Evolutionary conservation across 64 coral and sea anemone species (phyloP).

Genomic region (Stichodactyla helianthus): DNA sequence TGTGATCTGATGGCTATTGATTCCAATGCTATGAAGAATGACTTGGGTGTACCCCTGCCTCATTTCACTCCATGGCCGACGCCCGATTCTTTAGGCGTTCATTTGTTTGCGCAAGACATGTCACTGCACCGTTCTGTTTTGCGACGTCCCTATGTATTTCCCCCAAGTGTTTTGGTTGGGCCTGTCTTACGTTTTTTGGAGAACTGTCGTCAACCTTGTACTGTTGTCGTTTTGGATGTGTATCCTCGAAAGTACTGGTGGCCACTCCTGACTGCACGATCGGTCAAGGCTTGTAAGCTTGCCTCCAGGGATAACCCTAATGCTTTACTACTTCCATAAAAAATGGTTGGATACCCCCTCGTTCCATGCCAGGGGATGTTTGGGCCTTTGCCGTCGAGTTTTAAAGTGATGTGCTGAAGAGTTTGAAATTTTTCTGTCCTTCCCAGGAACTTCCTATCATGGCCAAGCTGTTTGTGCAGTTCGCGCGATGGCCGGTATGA

Average conservation of each 20-base stretch:
- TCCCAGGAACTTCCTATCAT: conserved; percentile 20
- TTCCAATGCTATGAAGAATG: conserved; percentile 26
- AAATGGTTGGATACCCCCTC: background rate
- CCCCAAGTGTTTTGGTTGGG: background rate
- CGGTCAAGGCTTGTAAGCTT: background rate
- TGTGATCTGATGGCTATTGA: conserved; percentile 42
- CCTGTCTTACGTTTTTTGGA: background rate
- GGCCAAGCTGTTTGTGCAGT: conserved; percentile 40
- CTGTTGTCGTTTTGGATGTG: background rate
- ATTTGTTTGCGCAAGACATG: conserved; percentile 28
- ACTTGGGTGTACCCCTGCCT: background rate
- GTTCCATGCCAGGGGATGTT: background rate
- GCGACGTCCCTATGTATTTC: conserved; percentile 34
- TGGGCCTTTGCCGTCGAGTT: conserved; percentile 29
- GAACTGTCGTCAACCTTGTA: background rate
- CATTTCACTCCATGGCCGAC: conserved; percentile 30
- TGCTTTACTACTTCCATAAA: background rate
- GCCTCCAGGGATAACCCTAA: background rate
- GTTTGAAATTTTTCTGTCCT: background rate
- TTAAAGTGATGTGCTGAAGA: background rate
- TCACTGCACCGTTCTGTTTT: background rate
- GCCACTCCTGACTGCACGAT: background rate
- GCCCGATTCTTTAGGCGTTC: conserved; percentile 9
- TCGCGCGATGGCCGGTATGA: conserved; percentile 28
- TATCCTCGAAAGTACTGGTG: conserved; percentile 10